Base-by-base conservation (phyloP, 2,888 invertebrate genomes). In the Enchytraeus crypticus region DNA sequence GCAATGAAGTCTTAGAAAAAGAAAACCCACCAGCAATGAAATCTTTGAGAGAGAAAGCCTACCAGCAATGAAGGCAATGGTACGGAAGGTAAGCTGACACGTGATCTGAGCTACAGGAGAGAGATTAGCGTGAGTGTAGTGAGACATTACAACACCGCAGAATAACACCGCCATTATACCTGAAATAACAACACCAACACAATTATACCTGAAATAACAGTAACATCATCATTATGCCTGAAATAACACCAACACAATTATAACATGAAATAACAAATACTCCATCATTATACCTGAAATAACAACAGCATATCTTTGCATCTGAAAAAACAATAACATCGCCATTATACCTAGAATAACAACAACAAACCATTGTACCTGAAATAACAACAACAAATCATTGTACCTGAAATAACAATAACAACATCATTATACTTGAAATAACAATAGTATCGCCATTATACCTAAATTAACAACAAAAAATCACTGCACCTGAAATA, bases 101-200 rank as follows among this genome's bases (percentile, higher is more conserved):
- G 97, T 97, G 57, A 98, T 95, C 82, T 98, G 98, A 0, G 97
- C 96, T 26, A 98, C 89, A 0, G 97, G 96, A 0, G 96, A 96
- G 49, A 98, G 82, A 80, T 98, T 98, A 75, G 91, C 92, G 83
- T 98, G 98, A 18, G 97, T 97, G 79, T 98, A 98, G 79, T 98
- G 98, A 0, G 96, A 96, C 98, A 98, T 98, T 1, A 96, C 95
- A 74, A 98, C 92, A 5, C 97, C 98, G 82, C 95, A 95, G 79
- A 97, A 96, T 70, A 98, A 81, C 73, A 98, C 98, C 5, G 98
- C 96, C 97, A 98, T 98, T 63, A 98, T 98, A 64, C 97, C 92
- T 87, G 82, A 1, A 76, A 70, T 51, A 59, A 5, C 27, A 69
- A 68, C 63, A 60, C 66, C 66, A 33, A 8, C 60, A 55, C 11